Base-by-base conservation (phyloP, 1,140 invertebrate genomes). In the Lordiphosa mommai region DNA sequence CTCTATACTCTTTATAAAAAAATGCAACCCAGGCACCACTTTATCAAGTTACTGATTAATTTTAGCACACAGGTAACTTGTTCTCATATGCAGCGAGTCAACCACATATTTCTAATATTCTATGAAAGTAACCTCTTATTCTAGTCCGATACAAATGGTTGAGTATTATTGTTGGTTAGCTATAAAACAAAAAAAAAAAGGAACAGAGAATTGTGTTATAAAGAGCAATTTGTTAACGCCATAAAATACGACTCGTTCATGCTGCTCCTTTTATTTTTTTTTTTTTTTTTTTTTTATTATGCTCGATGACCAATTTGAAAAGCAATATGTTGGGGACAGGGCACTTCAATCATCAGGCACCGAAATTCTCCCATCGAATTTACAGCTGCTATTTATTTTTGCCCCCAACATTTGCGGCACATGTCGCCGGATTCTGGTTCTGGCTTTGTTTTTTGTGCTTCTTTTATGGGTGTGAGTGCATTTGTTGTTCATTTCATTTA, bases 401-500 rank as follows among this genome's bases (percentile, higher is more conserved):
- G 53, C 60, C 46, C 60, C 46, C 61, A 72, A 61, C 76, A 80
- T 71, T 80, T 80, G 71, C 41, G 65, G 61, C 76, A 84, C 72
- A 82, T 82, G 76, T 80, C 77, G 59, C 79, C 57, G 41, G 57
- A 38, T 47, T 17, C 8, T 50, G 52, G 49, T 49, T 43, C 36
- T 50, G 33, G 52, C 40, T 52, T 27, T 41, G 29, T 48, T 48
- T 60, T 69, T 17, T 55, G 41, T 65, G 63, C 52, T 63, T 17
- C 20, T 68, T 70, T 72, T 72, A 64, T 56, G 61, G 67, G 49
- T 37, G 30, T 47, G 48, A 68, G 52, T 80, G 68, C 68, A 84
- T 84, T 82, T 84, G 77, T 72, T 84, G 77, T 84, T 84, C 77
- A 84, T 84, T 84, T 84, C 77, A 84, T 84, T 84, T 84, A 84